Percentiles rank a stretch among this genome's conserved stretches.
phyloP scores from a whole-genome alignment of 2,888 invertebrate genomes.

The Phaedon cochleariae region DNA sequence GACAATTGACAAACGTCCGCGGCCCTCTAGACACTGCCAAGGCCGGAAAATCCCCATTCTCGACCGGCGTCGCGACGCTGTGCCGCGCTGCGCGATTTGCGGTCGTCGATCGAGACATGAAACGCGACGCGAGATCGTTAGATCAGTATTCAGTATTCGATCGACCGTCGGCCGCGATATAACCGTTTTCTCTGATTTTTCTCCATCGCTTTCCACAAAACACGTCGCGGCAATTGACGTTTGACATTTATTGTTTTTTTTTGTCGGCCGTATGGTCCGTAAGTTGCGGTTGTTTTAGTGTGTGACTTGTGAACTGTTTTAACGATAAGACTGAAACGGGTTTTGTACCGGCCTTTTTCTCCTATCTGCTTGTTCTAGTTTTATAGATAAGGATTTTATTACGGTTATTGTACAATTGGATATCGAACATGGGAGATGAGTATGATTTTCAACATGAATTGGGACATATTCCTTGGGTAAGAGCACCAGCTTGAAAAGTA shows the following conservation, averaged over 20 bases:
- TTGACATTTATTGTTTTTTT: no score
- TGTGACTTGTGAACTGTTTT: no score
- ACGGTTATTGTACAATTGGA: not conserved
- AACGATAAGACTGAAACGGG: no score
- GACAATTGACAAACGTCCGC: no score
- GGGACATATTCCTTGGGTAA: slow-evolving; percentile 57
- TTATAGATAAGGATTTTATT: slow-evolving; percentile 8
- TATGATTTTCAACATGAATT: slow-evolving; percentile 59
- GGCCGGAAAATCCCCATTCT: slow-evolving; percentile 11
- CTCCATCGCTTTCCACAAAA: no score
- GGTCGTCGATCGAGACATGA: not conserved
- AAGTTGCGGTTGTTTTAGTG: no score
- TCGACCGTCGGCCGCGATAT: no score
- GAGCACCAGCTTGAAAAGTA: no score
- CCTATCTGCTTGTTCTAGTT: slow-evolving; percentile 6
- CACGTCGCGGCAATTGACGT: no score
- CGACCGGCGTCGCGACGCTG: not conserved
- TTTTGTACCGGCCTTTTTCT: no score
- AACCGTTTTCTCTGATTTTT: no score
- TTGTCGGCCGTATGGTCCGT: no score
- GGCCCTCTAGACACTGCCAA: slow-evolving; percentile 3
- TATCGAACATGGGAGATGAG: slow-evolving; percentile 38
- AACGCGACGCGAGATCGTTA: not conserved
- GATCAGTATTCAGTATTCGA: not conserved
- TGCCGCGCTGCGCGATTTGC: not conserved